A percentile compares a stretch with the other conserved stretches of the same genome.
Conservation (phyloP, 2,888 invertebrate species). For the Acleris cristana region DNA sequence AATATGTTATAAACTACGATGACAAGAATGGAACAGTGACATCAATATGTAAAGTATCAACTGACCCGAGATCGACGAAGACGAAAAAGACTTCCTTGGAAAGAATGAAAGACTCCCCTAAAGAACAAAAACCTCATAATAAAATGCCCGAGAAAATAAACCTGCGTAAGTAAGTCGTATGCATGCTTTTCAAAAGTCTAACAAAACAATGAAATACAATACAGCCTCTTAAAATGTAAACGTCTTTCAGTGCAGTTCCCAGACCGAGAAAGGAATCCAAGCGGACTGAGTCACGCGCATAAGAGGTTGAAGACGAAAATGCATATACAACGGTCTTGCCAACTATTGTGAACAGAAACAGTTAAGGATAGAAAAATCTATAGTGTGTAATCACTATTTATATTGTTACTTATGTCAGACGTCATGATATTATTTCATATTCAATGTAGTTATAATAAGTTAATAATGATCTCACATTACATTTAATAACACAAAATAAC, state of each 20-base stretch:
- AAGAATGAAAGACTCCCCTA: conserved; percentile 55
- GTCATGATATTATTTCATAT: conserved; percentile 30
- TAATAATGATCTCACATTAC: conserved; percentile 76
- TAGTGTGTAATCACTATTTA: conserved; percentile 38
- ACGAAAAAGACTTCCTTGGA: conserved; percentile 59
- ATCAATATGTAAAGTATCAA: conserved; percentile 71
- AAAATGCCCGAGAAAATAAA: conserved; percentile 66
- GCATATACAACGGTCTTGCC: conserved; percentile 71
- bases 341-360: conserved; percentile 59
- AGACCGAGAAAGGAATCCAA: conserved; percentile 63
- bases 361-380: conserved; percentile 38
- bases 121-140: conserved; percentile 57
- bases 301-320: conserved; percentile 66
- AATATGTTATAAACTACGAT: conserved; percentile 77
- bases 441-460: conserved; percentile 42
- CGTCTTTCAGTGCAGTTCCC: conserved; percentile 78
- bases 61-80: conserved; percentile 57
- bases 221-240: conserved; percentile 63
- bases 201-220: conserved; percentile 57
- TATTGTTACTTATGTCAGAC: conserved; percentile 1
- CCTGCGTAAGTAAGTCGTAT: conserved; percentile 78
- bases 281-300: conserved; percentile 58
- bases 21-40: conserved; percentile 79
- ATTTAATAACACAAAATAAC: conserved; percentile 35
- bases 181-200: conserved; percentile 67